phyloP scores from a whole-genome alignment of 2,113 vertebrate species.

The Heterotis niloticus region DNA sequence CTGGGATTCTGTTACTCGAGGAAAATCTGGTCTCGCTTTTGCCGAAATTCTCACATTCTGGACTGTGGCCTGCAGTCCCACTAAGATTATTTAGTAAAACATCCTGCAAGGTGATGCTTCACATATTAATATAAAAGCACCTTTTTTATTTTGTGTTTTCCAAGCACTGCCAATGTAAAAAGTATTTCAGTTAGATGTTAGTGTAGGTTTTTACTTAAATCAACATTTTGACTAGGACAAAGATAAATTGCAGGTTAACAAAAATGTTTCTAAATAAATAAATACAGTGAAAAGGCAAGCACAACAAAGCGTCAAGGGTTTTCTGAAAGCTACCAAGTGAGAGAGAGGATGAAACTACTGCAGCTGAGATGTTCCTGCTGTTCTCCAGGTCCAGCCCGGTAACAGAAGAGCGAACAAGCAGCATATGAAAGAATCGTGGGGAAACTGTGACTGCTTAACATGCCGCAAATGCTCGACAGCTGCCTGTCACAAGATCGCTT shows the following conservation, averaged over 20 bases:
- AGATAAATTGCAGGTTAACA: neutral
- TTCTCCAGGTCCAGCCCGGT: conserved; percentile 19
- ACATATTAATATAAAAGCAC: no score
- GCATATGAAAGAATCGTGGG: neutral
- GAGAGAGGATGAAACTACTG: neutral
- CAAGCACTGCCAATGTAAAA: conserved; percentile 43
- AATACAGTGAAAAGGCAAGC: neutral
- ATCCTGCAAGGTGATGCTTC: conserved; percentile 51
- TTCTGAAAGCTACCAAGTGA: neutral
- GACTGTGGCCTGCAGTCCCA: conserved; percentile 41
- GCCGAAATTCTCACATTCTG: conserved; percentile 5
- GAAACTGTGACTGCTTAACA: conserved; percentile 35
- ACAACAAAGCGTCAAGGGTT: neutral
- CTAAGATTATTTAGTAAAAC: conserved; percentile 60
- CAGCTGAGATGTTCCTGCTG: neutral
- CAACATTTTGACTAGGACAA: neutral
- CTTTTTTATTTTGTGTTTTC: conserved; percentile 45
- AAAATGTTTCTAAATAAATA: neutral
- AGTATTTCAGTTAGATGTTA: no score
- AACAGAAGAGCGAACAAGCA: conserved; percentile 4
- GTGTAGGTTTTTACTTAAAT: no score
- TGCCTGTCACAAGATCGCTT: conserved; percentile 28
- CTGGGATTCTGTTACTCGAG: conserved; percentile 12
- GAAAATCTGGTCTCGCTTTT: neutral
- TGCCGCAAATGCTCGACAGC: conserved; percentile 24